Percentiles rank a stretch among this genome's conserved stretches.
Evolutionary conservation across 2,888 invertebrate species (phyloP).

Genomic region (Belgica antarctica): DNA sequence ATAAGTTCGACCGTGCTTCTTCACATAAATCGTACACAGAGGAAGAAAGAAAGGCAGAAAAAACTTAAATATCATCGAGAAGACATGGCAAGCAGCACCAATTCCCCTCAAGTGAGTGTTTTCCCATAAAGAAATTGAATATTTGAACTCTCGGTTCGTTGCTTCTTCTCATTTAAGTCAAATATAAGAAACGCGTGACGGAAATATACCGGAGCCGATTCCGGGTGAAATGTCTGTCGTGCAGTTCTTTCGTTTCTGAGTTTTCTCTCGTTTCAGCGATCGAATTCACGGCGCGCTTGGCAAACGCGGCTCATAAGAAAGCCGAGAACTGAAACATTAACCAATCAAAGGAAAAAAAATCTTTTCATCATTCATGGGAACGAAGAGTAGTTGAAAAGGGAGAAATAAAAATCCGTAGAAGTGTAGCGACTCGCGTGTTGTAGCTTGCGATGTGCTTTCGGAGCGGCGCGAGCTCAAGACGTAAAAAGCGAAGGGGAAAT

Average conservation of each 20-base stretch:
- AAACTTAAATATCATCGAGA: slow-evolving; percentile 42
- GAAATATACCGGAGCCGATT: slow-evolving; percentile 32
- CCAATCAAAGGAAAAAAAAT: slow-evolving; percentile 41
- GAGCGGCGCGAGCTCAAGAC: slow-evolving; percentile 33
- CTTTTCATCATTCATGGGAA: slow-evolving; percentile 37
- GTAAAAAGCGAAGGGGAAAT: slow-evolving; percentile 28
- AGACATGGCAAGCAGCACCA: background rate
- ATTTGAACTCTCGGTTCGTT: slow-evolving; percentile 41
- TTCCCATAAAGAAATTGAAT: slow-evolving; percentile 40
- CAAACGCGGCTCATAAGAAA: slow-evolving; percentile 35
- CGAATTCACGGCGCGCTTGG: background rate
- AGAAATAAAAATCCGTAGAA: slow-evolving; percentile 22
- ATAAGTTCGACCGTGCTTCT: slow-evolving; percentile 37
- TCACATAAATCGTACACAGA: slow-evolving; percentile 24
- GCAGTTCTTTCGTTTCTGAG: too few species aligned
- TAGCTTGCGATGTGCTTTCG: slow-evolving; percentile 34
- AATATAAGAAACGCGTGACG: slow-evolving; percentile 44
- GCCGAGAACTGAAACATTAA: slow-evolving; percentile 25
- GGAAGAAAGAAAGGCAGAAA: slow-evolving; percentile 12
- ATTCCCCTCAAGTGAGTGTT: slow-evolving; percentile 27
- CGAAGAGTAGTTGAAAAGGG: slow-evolving; percentile 36
- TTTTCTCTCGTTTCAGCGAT: background rate
- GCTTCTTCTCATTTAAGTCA: slow-evolving; percentile 44
- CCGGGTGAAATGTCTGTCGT: slow-evolving; percentile 1
- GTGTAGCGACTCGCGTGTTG: slow-evolving; percentile 41